Percentiles rank a stretch among this genome's conserved stretches.
phyloP scores from a whole-genome alignment of 2,888 invertebrate genomes.

The Panopea generosa region DNA sequence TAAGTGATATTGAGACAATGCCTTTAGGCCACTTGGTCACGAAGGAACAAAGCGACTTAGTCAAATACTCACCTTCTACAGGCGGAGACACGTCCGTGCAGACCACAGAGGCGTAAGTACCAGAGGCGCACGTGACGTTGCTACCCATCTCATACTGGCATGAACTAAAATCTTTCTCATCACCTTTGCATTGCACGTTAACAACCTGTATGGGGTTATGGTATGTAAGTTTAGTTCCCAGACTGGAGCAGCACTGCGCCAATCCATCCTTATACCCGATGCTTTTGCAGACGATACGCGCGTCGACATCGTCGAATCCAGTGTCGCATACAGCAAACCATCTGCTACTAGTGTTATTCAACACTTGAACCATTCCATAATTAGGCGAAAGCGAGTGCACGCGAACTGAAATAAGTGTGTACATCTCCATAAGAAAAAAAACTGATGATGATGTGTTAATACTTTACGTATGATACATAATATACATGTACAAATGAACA shows the following conservation, averaged over 20 bases:
- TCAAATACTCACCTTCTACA: conserved; percentile 48
- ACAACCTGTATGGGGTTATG: conserved; percentile 54
- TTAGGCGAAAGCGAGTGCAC: conserved; percentile 58
- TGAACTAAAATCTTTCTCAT: conserved; percentile 60
- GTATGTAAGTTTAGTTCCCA: conserved; percentile 57
- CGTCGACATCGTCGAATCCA: conserved; percentile 89
- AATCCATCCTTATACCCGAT: conserved; percentile 87
- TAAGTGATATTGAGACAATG: too few species aligned
- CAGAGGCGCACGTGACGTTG: conserved; percentile 57
- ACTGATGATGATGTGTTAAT: too few species aligned
- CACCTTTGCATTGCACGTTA: conserved; percentile 67
- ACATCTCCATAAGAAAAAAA: too few species aligned
- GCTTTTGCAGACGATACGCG: conserved; percentile 89
- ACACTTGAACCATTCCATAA: conserved; percentile 71
- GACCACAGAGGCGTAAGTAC: conserved; percentile 66
- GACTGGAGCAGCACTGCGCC: conserved; percentile 71
- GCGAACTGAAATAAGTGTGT: too few species aligned
- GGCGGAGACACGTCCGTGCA: conserved; percentile 59
- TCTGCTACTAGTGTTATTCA: conserved; percentile 85
- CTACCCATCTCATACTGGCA: conserved; percentile 53
- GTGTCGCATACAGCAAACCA: conserved; percentile 92
- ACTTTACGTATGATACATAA: too few species aligned
- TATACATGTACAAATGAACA: too few species aligned
- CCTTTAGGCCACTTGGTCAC: too few species aligned
- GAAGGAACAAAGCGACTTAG: too few species aligned